A percentile compares a stretch with the other conserved stretches of the same genome.
Conservation (phyloP, 2,113 vertebrate species). For the Hippocampus comes region DNA sequence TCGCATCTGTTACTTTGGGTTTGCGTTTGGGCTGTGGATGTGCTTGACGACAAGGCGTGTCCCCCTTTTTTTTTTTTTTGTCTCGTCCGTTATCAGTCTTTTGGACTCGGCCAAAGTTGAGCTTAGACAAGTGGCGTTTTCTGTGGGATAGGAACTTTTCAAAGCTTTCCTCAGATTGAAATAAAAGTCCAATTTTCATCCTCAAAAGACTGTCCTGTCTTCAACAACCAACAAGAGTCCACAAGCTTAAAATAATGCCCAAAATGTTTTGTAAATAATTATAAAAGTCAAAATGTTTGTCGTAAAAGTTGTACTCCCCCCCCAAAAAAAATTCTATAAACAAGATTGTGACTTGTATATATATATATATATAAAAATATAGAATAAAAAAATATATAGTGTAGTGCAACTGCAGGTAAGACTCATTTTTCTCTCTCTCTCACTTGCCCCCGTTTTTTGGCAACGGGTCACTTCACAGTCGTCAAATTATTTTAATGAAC, state of each 20-base stretch:
- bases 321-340: not conserved
- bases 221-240: not conserved
- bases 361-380: too few species aligned
- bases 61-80: constrained; percentile 36
- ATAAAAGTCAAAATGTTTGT: not conserved
- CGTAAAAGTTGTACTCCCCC: not conserved
- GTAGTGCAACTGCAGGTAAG: too few species aligned
- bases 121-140: not conserved
- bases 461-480: constrained; percentile 80
- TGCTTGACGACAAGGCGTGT: constrained; percentile 48
- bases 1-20: constrained; percentile 69
- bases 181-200: too few species aligned
- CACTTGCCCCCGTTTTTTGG: not conserved
- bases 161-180: too few species aligned
- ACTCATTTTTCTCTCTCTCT: too few species aligned
- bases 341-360: too few species aligned
- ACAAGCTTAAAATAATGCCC: not conserved
- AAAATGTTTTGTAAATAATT: not conserved
- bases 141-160: too few species aligned
- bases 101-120: not conserved
- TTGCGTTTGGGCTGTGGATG: constrained; percentile 56
- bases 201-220: too few species aligned
- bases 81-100: not conserved
- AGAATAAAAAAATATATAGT: too few species aligned
- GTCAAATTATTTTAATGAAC: constrained; percentile 99